A percentile compares a stretch with the other conserved stretches of the same genome.
Evolutionary conservation across 1,140 invertebrate species (phyloP).

Genomic region (Conus betulinus): DNA sequence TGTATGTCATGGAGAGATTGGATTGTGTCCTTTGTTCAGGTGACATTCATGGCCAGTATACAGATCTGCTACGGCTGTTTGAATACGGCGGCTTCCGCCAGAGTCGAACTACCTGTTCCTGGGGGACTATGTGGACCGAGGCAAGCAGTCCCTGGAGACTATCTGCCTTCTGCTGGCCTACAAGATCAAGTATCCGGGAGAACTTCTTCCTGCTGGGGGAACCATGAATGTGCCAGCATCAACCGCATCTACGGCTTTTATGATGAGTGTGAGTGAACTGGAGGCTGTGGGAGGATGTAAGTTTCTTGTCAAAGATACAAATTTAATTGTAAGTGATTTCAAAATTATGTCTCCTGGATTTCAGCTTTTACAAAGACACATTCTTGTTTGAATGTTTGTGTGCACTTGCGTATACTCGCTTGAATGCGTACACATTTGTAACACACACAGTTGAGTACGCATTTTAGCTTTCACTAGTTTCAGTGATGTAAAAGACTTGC

Average conservation of each 20-base stretch:
- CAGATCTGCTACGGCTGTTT: conserved; percentile 79
- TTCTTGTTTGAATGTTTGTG: no score
- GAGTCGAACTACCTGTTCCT: conserved; percentile 79
- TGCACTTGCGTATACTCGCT: no score
- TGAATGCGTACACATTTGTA: no score
- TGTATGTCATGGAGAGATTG: no score
- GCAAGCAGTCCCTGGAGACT: conserved; percentile 80
- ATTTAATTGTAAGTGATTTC: no score
- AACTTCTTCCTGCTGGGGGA: conserved; percentile 84
- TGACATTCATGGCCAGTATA: conserved; percentile 80
- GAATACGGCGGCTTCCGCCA: conserved; percentile 80
- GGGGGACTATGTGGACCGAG: conserved; percentile 79
- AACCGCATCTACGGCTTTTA: conserved; percentile 81
- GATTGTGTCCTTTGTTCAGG: conserved; percentile 72
- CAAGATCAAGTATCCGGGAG: conserved; percentile 78
- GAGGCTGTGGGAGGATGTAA: no score
- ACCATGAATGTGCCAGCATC: conserved; percentile 83
- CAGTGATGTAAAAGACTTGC: no score
- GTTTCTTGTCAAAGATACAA: no score
- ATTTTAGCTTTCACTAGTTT: no score
- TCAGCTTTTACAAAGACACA: no score
- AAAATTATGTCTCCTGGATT: no score
- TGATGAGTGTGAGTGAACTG: conserved; percentile 73
- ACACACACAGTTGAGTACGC: no score
- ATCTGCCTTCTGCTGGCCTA: conserved; percentile 75